These are phyloP conservation scores for Oncorhynchus tshawytscha DNA, from an alignment of 2,113 vertebrate species.

Conservation along the genomic window DNA sequence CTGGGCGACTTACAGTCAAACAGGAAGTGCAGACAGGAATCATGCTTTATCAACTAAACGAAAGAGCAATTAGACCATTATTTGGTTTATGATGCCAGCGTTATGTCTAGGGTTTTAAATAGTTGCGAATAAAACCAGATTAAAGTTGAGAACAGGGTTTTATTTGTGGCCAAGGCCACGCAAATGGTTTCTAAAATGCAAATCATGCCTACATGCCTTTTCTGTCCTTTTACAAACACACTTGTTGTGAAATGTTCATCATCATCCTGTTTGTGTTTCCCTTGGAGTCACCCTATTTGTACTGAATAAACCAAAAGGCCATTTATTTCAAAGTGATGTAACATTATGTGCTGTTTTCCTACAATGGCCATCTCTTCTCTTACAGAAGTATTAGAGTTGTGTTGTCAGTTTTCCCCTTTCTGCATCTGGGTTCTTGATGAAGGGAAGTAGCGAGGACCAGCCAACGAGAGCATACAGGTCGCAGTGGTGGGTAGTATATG, in stretches of 20 bases:
- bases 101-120: not conserved
- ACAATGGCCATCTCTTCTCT: not conserved
- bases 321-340: not conserved
- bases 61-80: not conserved
- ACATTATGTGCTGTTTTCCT: not conserved
- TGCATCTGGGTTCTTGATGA: conserved; percentile 47
- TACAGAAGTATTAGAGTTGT: not conserved
- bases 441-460: conserved; percentile 11
- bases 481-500: too few relatives aligned
- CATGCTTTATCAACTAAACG: not conserved
- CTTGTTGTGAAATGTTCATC: too few relatives aligned
- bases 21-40: too few relatives aligned
- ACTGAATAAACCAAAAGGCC: not conserved
- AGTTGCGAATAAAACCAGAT: not conserved
- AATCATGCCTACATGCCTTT: too few relatives aligned
- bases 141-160: not conserved
- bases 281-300: not conserved
- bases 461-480: too few relatives aligned
- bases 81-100: not conserved
- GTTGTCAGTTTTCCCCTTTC: not conserved
- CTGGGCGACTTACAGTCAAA: too few relatives aligned
- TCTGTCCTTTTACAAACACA: too few relatives aligned
- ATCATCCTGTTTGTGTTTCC: too few relatives aligned
- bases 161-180: not conserved
- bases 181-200: not conserved